Conservation (phyloP, 2,797 vertebrate genomes). For the Odontamblyopus lacepedii region DNA sequence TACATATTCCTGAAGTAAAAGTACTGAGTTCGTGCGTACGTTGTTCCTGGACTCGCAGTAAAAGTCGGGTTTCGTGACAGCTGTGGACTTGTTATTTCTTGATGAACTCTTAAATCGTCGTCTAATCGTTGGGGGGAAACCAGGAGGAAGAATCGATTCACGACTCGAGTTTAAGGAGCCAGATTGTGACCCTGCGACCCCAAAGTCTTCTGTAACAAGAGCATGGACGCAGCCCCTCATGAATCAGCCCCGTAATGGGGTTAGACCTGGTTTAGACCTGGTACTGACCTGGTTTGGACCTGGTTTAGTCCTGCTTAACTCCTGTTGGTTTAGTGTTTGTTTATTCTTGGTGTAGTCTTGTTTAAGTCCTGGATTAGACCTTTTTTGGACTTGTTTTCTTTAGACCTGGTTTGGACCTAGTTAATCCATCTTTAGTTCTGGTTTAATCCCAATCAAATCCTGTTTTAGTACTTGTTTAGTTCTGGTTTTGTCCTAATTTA, state of each 20-base stretch:
- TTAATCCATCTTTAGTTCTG: neutral
- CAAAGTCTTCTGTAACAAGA: neutral
- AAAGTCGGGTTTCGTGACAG: neutral
- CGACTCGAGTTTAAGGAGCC: slow-evolving; percentile 6
- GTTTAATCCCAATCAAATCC: neutral
- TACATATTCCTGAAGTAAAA: too few relatives aligned
- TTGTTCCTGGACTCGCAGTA: neutral
- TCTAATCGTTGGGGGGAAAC: neutral
- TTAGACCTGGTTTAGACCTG: slow-evolving; percentile 3
- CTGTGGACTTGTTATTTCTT: neutral
- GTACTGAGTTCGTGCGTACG: too few relatives aligned
- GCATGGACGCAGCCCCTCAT: neutral
- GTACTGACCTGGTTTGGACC: neutral
- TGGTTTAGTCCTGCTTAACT: neutral
- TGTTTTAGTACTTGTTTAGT: neutral
- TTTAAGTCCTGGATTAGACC: neutral
- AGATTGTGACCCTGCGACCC: neutral
- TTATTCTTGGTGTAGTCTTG: neutral
- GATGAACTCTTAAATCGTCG: neutral
- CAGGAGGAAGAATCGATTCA: neutral
- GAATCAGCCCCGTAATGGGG: neutral
- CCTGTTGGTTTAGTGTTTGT: neutral
- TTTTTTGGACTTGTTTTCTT: neutral
- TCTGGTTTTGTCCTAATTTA: neutral
- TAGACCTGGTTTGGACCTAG: too few relatives aligned